Evolutionary conservation across 2,888 invertebrate genomes (phyloP).

Genomic region (Epinotia ramella): DNA sequence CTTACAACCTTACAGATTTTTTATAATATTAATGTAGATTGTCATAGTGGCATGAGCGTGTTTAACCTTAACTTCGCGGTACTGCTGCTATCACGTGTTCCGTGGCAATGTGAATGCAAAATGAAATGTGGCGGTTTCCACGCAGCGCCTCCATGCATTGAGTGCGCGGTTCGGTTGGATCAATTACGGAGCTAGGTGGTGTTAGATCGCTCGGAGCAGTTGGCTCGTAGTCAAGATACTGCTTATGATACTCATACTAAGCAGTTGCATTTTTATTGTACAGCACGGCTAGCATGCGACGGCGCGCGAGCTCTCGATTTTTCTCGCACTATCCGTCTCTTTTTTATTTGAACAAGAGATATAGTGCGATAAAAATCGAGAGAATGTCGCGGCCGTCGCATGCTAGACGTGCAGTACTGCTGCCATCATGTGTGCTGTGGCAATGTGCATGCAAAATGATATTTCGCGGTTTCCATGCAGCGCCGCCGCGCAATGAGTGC

Average conservation of each 20-base stretch:
- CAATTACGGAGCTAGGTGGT: constrained; percentile 15
- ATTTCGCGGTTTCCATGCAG: constrained; percentile 31
- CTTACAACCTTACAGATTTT: too few relatives aligned
- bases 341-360: too few relatives aligned
- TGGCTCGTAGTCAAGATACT: constrained; percentile 6
- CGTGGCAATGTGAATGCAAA: constrained; percentile 14
- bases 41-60: too few relatives aligned
- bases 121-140: constrained; percentile 38
- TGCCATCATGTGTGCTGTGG: neutral
- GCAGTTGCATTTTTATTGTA: too few relatives aligned
- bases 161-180: constrained; percentile 13
- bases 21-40: too few relatives aligned
- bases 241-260: neutral
- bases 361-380: too few relatives aligned
- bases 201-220: neutral
- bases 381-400: too few relatives aligned
- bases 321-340: too few relatives aligned
- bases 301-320: too few relatives aligned
- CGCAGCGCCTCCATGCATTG: constrained; percentile 5
- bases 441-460: constrained; percentile 30
- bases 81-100: neutral
- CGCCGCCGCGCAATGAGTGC: constrained; percentile 16
- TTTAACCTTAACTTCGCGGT: neutral
- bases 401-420: too few relatives aligned
- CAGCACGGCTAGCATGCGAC: too few relatives aligned